These are phyloP conservation scores for Thereuonema tuberculata DNA, from an alignment of 1,140 invertebrate species.

Conservation along the genomic window DNA sequence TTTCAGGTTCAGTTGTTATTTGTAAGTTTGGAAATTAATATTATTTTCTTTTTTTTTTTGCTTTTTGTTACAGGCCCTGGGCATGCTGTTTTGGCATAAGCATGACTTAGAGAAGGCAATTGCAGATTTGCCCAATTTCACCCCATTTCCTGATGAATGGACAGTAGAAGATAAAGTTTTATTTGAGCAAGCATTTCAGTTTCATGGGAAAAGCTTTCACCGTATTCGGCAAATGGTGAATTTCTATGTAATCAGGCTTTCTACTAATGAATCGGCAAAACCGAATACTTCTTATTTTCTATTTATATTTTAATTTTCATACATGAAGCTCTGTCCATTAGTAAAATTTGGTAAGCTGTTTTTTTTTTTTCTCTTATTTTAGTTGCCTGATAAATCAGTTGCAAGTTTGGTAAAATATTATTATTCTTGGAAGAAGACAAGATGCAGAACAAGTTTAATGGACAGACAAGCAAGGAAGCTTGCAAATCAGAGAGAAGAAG, in stretches of 20 bases:
- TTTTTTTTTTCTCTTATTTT: slow-evolving; percentile 21
- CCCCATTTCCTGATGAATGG: slow-evolving; percentile 96
- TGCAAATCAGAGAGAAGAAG: slow-evolving; percentile 33
- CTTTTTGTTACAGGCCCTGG: slow-evolving; percentile 55
- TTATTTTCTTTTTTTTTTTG: too few relatives aligned
- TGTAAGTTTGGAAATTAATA: too few relatives aligned
- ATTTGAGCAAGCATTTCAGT: slow-evolving; percentile 96
- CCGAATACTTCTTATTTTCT: too few relatives aligned
- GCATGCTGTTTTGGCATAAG: slow-evolving; percentile 97
- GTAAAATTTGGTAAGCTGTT: too few relatives aligned
- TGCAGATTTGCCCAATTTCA: slow-evolving; percentile 88
- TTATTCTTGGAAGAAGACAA: slow-evolving; percentile 95
- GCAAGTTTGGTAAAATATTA: slow-evolving; percentile 94
- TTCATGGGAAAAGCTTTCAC: slow-evolving; percentile 96
- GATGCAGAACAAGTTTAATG: slow-evolving; percentile 82
- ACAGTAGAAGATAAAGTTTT: slow-evolving; percentile 94
- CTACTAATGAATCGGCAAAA: too few relatives aligned
- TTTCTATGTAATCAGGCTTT: slow-evolving; percentile 8
- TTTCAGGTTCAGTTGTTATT: too few relatives aligned
- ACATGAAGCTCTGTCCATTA: too few relatives aligned
- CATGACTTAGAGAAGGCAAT: slow-evolving; percentile 86
- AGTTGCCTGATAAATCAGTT: slow-evolving; percentile 93
- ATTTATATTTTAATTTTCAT: slow-evolving; percentile 8
- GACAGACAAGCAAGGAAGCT: slow-evolving; percentile 68
- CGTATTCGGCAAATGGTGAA: slow-evolving; percentile 91